Base-by-base conservation (phyloP, 2,888 invertebrate genomes). In the Clunio marinus region DNA sequence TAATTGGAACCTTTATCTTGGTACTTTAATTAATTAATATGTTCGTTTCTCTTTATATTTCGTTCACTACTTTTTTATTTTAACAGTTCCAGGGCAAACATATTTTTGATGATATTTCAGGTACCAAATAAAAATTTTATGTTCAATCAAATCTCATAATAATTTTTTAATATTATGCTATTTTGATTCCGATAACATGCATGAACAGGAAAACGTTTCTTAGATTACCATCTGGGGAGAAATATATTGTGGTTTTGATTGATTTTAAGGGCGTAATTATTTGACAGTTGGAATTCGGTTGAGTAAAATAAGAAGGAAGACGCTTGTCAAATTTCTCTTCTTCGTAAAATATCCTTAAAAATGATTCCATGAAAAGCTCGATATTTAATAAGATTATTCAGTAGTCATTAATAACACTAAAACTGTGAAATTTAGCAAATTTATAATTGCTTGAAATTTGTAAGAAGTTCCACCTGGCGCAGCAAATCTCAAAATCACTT, bases 21-120 rank as follows among this genome's bases (percentile, higher is more conserved):
- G 13, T 37, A 46, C 17, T 66, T 66, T 66, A 55, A 66, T 66
- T 66, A 66, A 66, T 66, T 66, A 66, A 66, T 66, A 32, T 66
- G 22, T 66, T 66, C 35, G 35, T 46, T 7, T 66, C 17, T 65
- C 32, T 8, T 13, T 25, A 24, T 10, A n/a, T 27, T 22, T 66
- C 35, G 66, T 28, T 66, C 24, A 66, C 66, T 66, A 55, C 66
- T 66, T 66, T 22, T 51, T 46, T 27, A 25, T 2, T 10, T 10
- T 66, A 66, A 55, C 66, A 24, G 20, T 66, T 66, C 55, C 20
- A 55, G 27, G 37, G 28, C 8, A 55, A 66, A 66, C 66, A 66
- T 35, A 46, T 45, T 63, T 63, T 55, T 51, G 55, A 66, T 51
- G 27, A 51, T 51, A 66, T 66, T 57, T 25, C 41, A 45, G 45